A percentile compares a stretch with the other conserved stretches of the same genome.
phyloP scores from a whole-genome alignment of 1,140 invertebrate genomes.

The Tetranychus urticae region DNA sequence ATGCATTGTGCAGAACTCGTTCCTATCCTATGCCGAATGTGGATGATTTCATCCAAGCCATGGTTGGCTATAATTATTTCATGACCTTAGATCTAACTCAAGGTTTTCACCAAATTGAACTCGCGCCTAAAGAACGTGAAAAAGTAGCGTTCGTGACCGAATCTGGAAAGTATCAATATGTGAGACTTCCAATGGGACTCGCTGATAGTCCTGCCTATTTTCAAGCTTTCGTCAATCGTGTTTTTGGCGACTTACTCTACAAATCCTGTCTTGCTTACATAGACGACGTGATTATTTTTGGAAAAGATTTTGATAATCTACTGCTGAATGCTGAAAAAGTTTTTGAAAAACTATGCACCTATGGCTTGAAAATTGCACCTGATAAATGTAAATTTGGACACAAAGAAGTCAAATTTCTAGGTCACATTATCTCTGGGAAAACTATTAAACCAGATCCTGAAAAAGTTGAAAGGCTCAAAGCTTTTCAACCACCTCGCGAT shows the following conservation, averaged over 20 bases:
- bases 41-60: neutral
- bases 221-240: constrained; percentile 17
- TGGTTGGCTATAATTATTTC: neutral
- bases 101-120: neutral
- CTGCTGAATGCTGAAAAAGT: neutral
- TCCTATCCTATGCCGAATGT: neutral
- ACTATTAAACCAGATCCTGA: neutral
- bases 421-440: neutral
- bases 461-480: neutral
- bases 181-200: constrained; percentile 10
- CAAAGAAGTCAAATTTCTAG: neutral
- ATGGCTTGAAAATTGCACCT: neutral
- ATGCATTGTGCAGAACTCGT: neutral
- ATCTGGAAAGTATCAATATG: constrained; percentile 11
- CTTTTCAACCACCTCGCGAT: neutral
- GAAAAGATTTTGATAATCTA: neutral
- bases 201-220: constrained; percentile 13
- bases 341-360: neutral
- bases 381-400: neutral
- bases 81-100: neutral
- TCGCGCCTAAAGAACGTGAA: neutral
- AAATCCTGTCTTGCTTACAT: neutral
- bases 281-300: neutral
- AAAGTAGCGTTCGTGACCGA: constrained; percentile 17
- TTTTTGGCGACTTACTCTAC: neutral